Evolutionary conservation across 2,113 vertebrate genomes (phyloP).

Genomic region (Anguilla rostrata): DNA sequence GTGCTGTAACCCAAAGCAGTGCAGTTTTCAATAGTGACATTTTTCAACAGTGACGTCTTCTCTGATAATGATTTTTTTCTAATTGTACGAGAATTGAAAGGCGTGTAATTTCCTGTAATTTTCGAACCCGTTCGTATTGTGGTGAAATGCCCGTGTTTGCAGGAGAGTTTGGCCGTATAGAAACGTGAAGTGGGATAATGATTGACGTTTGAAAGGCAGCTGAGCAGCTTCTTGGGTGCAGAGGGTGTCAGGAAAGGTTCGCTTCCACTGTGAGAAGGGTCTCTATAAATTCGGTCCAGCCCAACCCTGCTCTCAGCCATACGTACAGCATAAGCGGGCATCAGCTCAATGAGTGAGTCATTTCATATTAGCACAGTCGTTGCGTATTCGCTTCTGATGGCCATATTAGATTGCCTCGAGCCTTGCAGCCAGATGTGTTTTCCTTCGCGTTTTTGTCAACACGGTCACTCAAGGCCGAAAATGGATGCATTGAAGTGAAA

Average conservation of each 20-base stretch:
- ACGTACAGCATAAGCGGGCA: not conserved
- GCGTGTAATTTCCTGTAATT: not conserved
- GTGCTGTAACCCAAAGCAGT: too few relatives aligned
- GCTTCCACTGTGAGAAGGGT: too few relatives aligned
- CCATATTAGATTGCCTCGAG: not conserved
- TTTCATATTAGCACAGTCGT: not conserved
- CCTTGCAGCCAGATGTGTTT: not conserved
- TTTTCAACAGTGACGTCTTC: too few relatives aligned
- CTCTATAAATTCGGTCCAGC: not conserved
- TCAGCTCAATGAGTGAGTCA: not conserved
- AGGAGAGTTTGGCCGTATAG: not conserved
- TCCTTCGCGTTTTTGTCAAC: not conserved
- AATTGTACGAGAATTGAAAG: not conserved
- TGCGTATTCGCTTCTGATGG: not conserved
- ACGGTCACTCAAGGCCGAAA: not conserved
- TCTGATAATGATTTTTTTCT: too few relatives aligned
- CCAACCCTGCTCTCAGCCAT: not conserved
- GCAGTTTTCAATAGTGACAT: too few relatives aligned
- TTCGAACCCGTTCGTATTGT: not conserved
- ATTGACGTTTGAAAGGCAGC: not conserved
- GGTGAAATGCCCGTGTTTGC: not conserved
- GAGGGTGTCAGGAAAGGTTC: not conserved
- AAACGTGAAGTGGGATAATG: not conserved
- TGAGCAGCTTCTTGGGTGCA: not conserved
- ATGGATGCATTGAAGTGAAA: not conserved